Evolutionary conservation across 2,113 vertebrate species (phyloP), one percentile per base, ranked within the genome.

Genomic region (Physeter macrocephalus): DNA sequence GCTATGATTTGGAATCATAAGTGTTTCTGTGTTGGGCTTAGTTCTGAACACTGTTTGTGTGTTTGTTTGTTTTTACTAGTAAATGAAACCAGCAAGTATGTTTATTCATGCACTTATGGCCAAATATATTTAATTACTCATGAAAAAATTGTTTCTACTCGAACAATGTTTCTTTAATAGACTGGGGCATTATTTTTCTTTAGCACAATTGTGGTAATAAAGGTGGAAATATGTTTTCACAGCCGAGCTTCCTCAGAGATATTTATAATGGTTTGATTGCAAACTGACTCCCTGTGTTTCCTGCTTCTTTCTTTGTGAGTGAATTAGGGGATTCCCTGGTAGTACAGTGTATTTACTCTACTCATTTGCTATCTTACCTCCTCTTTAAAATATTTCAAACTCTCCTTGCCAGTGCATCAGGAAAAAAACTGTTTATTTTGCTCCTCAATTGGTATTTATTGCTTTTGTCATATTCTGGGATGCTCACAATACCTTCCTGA

Each of bases 51-150:
- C 4, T 25, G 0, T 91, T 78, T 14, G 93, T 97, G n/a, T 52
- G 29, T 80, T 80, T 64, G 29, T 64, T 64, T 67, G 18, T 66
- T 88, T 88, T 93, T 41, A 89, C 17, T 74, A 34, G 15, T 74
- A 14, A 81, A 66, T 92, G 13, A 88, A 96, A 82, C 11, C 29
- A 95, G 34, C 0, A 78, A 94, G 36, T 41, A 90, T 64, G 3
- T 83, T 93, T 88, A 94, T 75, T 94, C 25, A 61, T 85, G 27
- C 80, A 46, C 31, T 81, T 90, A 64, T 86, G 41, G 36, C 5
- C 39, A 97, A 97, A 91, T 25, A 54, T 59, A 84, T 10, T 81
- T 88, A 90, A n/a, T 77, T 93, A 72, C 46, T 64, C 49, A 82
- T 31, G 46, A 52, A 78, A 81, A 91, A 11, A 3, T 54, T 72